Percentiles rank a stretch among this genome's conserved stretches.
Conservation (phyloP, 2,888 invertebrate genomes). For the Protophormia terraenovae region DNA sequence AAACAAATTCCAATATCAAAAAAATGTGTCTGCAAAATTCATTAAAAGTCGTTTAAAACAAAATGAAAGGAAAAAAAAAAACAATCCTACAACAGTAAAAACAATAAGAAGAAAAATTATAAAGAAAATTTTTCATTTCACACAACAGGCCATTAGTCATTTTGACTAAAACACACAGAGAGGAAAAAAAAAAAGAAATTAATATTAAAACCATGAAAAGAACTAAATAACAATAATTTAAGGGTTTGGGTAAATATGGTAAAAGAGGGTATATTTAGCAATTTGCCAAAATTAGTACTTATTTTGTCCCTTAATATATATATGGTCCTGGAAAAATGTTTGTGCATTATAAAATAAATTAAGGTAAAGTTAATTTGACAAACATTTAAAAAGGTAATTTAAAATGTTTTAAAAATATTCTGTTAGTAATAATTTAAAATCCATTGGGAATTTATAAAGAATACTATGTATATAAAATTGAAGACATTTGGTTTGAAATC, state of each 20-base stretch:
- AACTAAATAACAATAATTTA: slow-evolving; percentile 17
- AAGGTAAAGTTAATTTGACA: too few relatives aligned
- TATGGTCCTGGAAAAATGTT: too few relatives aligned
- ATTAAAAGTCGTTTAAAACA: slow-evolving; percentile 47
- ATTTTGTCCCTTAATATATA: too few relatives aligned
- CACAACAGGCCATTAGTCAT: slow-evolving; percentile 60
- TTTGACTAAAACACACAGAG: slow-evolving; percentile 34
- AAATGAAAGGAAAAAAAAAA: not conserved
- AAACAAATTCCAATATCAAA: slow-evolving; percentile 34
- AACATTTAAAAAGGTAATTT: too few relatives aligned
- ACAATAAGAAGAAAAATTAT: not conserved
- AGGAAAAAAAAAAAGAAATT: slow-evolving; percentile 1
- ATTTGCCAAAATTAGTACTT: not conserved
- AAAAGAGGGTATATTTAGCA: not conserved
- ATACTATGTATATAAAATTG: too few relatives aligned
- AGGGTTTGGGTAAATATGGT: not conserved
- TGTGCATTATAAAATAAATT: too few relatives aligned
- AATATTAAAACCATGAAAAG: slow-evolving; percentile 28
- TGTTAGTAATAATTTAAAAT: too few relatives aligned
- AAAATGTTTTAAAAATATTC: too few relatives aligned
- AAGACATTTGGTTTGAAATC: too few relatives aligned
- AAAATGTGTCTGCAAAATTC: slow-evolving; percentile 62
- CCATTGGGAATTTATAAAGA: too few relatives aligned
- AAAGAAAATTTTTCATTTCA: slow-evolving; percentile 41
- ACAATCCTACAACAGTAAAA: not conserved